phyloP scores from a whole-genome alignment of 1,140 invertebrate species.

The Lasaia peninsularis region DNA sequence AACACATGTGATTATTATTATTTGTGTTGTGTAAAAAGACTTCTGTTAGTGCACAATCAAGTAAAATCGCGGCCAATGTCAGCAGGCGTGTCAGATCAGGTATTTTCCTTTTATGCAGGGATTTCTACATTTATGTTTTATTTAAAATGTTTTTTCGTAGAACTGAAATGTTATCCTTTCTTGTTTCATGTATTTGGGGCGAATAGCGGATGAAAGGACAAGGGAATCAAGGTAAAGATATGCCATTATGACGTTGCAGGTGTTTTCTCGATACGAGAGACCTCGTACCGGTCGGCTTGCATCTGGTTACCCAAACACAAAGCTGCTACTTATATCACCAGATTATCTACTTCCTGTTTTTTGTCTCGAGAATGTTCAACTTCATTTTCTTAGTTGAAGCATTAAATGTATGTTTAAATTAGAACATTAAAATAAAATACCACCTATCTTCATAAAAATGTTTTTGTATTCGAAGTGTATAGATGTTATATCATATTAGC shows the following conservation, averaged over 20 bases:
- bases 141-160: constrained; percentile 32
- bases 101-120: constrained; percentile 69
- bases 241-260: constrained; percentile 70
- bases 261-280: constrained; percentile 60
- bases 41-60: constrained; percentile 44
- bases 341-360: constrained; percentile 12
- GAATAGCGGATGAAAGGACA: constrained; percentile 93
- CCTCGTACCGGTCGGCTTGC: constrained; percentile 60
- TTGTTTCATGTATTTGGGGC: constrained; percentile 75
- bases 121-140: constrained; percentile 39
- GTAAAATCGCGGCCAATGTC: constrained; percentile 80
- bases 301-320: constrained; percentile 24
- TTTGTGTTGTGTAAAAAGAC: constrained; percentile 24
- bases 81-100: constrained; percentile 84
- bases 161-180: constrained; percentile 42
- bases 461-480: too few species aligned
- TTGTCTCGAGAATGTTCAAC: not conserved
- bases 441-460: too few species aligned
- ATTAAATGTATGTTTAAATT: too few species aligned
- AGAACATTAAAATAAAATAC: too few species aligned
- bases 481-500: too few species aligned
- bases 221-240: constrained; percentile 86
- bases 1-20: constrained; percentile 61
- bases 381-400: not conserved
- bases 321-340: not conserved